A percentile compares a stretch with the other conserved stretches of the same genome.
Conservation (phyloP, 2,888 invertebrate species). For the Ormyrus nitidulus region DNA sequence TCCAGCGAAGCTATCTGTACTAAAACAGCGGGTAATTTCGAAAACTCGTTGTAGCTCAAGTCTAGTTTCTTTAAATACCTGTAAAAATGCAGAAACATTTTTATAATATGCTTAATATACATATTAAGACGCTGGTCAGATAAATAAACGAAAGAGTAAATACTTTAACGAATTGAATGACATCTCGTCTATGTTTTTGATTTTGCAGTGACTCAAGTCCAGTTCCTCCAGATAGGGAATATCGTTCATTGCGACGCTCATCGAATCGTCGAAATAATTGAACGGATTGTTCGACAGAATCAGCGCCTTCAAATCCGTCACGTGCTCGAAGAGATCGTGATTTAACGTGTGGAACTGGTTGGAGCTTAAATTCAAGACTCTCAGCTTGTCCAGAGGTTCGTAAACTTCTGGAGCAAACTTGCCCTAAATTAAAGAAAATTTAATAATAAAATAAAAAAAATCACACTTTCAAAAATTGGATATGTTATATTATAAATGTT, state of each 20-base stretch:
- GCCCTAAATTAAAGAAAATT: constrained; percentile 76
- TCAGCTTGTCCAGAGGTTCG: constrained; percentile 79
- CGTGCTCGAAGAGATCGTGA: constrained; percentile 86
- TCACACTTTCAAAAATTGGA: neutral
- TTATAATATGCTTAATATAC: neutral
- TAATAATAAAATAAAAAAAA: neutral
- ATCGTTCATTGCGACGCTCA: constrained; percentile 81
- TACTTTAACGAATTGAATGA: constrained; percentile 81
- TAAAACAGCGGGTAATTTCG: constrained; percentile 79
- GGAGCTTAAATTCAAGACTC: constrained; percentile 80
- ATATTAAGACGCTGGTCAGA: no score
- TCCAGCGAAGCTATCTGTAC: constrained; percentile 79
- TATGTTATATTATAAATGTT: neutral
- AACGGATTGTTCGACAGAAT: constrained; percentile 87
- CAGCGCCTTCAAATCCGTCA: constrained; percentile 81
- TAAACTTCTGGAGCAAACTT: constrained; percentile 78
- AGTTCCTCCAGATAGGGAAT: constrained; percentile 83
- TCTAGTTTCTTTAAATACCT: constrained; percentile 81
- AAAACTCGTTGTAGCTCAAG: constrained; percentile 82
- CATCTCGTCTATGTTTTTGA: constrained; percentile 80
- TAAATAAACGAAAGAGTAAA: constrained; percentile 8
- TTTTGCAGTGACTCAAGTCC: constrained; percentile 82
- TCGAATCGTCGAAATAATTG: constrained; percentile 79
- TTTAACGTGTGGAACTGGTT: constrained; percentile 85
- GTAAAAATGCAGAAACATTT: neutral